Evolutionary conservation across 2,888 invertebrate genomes (phyloP), one percentile per base, ranked within the genome.

Genomic region (Bhutanitis thaidina): DNA sequence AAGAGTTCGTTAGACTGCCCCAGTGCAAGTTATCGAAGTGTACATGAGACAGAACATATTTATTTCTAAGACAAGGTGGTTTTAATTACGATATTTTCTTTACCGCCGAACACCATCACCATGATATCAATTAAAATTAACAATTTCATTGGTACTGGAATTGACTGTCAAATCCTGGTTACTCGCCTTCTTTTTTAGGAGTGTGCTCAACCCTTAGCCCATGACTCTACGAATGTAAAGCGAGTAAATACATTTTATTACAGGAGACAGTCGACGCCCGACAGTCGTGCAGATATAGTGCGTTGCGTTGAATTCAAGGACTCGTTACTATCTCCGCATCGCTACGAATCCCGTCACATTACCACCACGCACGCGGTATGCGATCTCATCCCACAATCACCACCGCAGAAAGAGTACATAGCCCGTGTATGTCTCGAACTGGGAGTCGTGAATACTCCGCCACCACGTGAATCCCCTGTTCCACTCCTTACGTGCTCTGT

Each of bases 391-490:
- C 84, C 86, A 1, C 73, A 65, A 56, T 59, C 60, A 34, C 38
- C 61, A 44, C 48, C 58, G 10, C 61, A 43, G 52, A 71, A 71
- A 2, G 75, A 79, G 43, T 80, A 80, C 65, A 70, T 71, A 64
- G 90, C 91, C 0, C 77, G 90, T 25, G 91, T 91, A 3, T 92
- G 91, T 62, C 88, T 92, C 12, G 92, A 92, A 61, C 73, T 92
- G 4, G 91, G 91, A 1, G 77, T 79, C 1, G 61, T 77, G 4
- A 71, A 73, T 61, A 66, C 73, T 41, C 71, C 73, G 1, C 64
- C 67, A 9, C 61, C 54, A 1, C 32, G 43, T 12, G 59, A 73
- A 50, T 59, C 67, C 5, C 65, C 69, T 35, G 61, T 71, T 1
- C 76, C 81, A 1, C 71, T 75, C 25, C 71, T 80, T 13, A 71